Evolutionary conservation across 2,888 invertebrate genomes (phyloP).

Genomic region (Labia minor): DNA sequence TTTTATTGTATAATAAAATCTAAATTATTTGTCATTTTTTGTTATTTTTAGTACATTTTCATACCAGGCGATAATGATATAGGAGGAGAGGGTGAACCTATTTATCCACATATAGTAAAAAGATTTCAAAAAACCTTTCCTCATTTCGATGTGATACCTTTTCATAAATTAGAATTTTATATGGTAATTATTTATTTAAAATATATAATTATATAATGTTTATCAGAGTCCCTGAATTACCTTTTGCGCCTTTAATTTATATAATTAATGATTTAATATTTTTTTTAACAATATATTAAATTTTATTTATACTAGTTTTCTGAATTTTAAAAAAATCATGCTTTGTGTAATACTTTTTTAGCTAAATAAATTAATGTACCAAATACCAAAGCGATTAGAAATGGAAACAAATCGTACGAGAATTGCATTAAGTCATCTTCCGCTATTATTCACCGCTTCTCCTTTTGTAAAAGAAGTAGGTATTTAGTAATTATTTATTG

Average conservation of each 20-base stretch:
- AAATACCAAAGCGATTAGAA: conserved; percentile 43
- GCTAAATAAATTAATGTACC: conserved; percentile 53
- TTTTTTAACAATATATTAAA: background rate
- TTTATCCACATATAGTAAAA: conserved; percentile 54
- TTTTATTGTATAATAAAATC: too few relatives aligned
- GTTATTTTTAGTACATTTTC: conserved; percentile 57
- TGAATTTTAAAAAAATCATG: too few relatives aligned
- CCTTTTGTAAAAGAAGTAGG: conserved; percentile 43
- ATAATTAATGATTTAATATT: background rate
- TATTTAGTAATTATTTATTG: conserved; percentile 28
- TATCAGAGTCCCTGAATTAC: too few relatives aligned
- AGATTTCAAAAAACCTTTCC: conserved; percentile 66
- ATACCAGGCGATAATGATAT: conserved; percentile 96
- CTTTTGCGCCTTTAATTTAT: too few relatives aligned
- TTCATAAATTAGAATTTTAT: conserved; percentile 54
- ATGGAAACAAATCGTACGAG: conserved; percentile 42
- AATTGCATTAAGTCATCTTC: conserved; percentile 64
- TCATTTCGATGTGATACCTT: conserved; percentile 51
- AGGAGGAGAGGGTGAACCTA: conserved; percentile 76
- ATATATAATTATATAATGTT: background rate
- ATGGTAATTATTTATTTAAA: conserved; percentile 44
- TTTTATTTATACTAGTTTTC: too few relatives aligned
- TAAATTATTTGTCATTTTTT: too few relatives aligned
- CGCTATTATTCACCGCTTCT: conserved; percentile 46
- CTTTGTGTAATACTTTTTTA: too few relatives aligned